Conservation (phyloP, 2,888 invertebrate genomes). For the Melieria omissa region DNA sequence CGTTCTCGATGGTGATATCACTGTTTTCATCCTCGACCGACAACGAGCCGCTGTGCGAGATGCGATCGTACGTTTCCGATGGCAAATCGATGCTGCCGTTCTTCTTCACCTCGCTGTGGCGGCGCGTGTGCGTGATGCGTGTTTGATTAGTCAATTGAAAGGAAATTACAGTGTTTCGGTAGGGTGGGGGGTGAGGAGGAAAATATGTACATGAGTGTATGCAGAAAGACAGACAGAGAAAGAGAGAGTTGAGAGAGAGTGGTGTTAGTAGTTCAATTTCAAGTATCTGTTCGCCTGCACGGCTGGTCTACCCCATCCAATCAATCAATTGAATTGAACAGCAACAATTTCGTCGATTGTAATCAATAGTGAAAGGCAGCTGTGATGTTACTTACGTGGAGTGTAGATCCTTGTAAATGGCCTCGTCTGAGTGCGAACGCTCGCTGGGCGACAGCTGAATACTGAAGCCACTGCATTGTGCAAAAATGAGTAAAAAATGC, state of each 20-base stretch:
- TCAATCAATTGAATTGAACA: too few species aligned
- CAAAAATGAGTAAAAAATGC: not conserved
- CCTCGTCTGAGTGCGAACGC: slow-evolving; percentile 82
- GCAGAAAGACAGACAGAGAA: too few species aligned
- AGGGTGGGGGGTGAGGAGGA: not conserved
- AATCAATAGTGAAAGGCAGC: not conserved
- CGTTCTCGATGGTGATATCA: slow-evolving; percentile 63
- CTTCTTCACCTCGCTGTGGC: slow-evolving; percentile 48
- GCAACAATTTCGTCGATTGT: too few species aligned
- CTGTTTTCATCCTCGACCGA: slow-evolving; percentile 66
- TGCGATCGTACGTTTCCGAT: slow-evolving; percentile 54
- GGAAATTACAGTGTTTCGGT: not conserved
- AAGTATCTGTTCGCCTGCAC: too few species aligned
- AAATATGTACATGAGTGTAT: not conserved
- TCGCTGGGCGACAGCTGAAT: slow-evolving; percentile 71
- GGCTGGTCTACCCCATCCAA: too few species aligned
- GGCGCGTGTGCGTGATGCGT: not conserved
- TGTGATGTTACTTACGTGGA: slow-evolving; percentile 74
- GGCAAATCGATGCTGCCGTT: slow-evolving; percentile 56
- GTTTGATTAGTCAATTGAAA: not conserved
- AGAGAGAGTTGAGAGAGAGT: too few species aligned
- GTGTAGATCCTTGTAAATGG: slow-evolving; percentile 85
- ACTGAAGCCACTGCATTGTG: slow-evolving; percentile 78
- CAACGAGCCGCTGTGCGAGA: slow-evolving; percentile 60
- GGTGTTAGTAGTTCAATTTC: too few species aligned